Evolutionary conservation across 2,797 vertebrate species (phyloP), one percentile per base, ranked within the genome.

Genomic region (Pogonophryne albipinna): DNA sequence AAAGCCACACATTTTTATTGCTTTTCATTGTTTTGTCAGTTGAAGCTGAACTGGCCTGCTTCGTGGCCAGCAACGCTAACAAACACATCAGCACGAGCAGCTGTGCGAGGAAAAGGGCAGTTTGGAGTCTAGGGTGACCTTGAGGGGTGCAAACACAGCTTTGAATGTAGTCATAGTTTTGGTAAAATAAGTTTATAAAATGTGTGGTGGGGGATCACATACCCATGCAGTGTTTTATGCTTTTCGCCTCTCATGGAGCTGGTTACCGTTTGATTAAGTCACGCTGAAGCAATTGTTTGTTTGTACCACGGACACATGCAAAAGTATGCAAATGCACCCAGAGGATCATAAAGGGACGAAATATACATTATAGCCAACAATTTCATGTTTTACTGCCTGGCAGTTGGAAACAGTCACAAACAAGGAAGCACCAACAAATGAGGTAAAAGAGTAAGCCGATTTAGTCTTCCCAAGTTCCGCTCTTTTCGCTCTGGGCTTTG

Each of bases 11-110:
- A 66, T 65, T 81, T 73, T 76, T 79, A 89, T 85, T 88, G 74
- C 19, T 47, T 78, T 88, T 87, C 67, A 85, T 85, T 74, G 76
- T 85, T 83, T 80, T 83, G 77, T 79, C 81, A 79, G 80, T 78
- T 66, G 71, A 83, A 79, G 64, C 62, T 74, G 56, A 83, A 79
- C 41, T n/a, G 44, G 67, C 59, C 23, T 41, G 52, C 58, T 88
- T 16, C 85, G 69, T 62, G 82, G 84, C 75, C 46, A 27, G 46
- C 23, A 63, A 68, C 82, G 63, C 64, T 67, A 80, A 82, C 69
- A 80, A 84, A 87, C 72, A 78, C 10, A 3, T 67, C 59, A 62
- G 27, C 52, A 60, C 60, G 60, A 71, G 64, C 78, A 83, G 74
- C 74, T 76, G 53, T 44, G 41, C 63, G 63, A 69, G 44, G 34